Evolutionary conservation across 2,888 invertebrate genomes (phyloP).

Genomic region (Ophion costatus): DNA sequence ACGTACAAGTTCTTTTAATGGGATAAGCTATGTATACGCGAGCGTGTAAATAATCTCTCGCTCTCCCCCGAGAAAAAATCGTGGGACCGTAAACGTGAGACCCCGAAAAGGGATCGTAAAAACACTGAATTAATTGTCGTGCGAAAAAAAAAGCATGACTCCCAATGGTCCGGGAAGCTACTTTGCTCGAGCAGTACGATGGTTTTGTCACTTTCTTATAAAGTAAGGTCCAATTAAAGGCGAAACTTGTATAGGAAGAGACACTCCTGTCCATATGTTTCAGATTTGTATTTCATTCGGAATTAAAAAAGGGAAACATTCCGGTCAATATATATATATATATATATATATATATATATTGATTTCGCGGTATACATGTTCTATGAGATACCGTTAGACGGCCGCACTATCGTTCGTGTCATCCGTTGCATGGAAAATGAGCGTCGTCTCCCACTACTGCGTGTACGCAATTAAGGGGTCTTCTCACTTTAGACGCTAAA

Average conservation of each 20-base stretch:
- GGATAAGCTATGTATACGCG: conserved; percentile 35
- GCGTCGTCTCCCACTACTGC: not conserved
- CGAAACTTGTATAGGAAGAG: conserved; percentile 15
- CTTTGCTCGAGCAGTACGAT: conserved; percentile 40
- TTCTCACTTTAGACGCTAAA: too few relatives aligned
- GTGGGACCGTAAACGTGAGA: conserved; percentile 19
- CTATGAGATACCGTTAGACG: conserved; percentile 20
- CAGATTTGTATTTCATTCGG: conserved; percentile 34
- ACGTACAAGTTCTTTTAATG: conserved; percentile 48
- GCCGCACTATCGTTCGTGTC: conserved; percentile 33
- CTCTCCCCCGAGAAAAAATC: conserved; percentile 11
- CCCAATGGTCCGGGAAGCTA: conserved; percentile 20
- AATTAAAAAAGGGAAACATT: not conserved
- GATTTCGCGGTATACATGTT: conserved; percentile 2
- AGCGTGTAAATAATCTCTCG: conserved; percentile 50
- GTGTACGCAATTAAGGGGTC: too few relatives aligned
- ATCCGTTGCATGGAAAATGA: conserved; percentile 36
- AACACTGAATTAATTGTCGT: conserved; percentile 58
- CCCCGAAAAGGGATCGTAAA: conserved; percentile 57
- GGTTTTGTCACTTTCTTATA: conserved; percentile 57
- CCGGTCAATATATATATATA: not conserved
- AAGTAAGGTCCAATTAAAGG: conserved; percentile 65
- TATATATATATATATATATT: conserved; percentile 2
- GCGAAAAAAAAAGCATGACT: conserved; percentile 35
- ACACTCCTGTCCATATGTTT: conserved; percentile 44